Evolutionary conservation across 2,113 vertebrate species (phyloP).

Genomic region (Channa maculata): DNA sequence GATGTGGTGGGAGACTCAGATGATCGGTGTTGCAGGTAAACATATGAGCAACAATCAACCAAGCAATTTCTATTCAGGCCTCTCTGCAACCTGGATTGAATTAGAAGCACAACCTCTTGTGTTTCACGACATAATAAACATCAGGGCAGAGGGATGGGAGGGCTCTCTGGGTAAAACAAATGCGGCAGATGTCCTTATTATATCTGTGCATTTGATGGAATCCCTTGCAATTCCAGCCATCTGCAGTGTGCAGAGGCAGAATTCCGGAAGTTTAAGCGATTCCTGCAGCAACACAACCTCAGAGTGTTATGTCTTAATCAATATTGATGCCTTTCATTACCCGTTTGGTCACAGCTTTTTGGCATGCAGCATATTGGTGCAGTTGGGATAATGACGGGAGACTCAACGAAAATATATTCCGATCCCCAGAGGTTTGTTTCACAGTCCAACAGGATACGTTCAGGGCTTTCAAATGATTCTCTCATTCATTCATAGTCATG

Average conservation of each 20-base stretch:
- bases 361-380: neutral
- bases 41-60: slow-evolving; percentile 18
- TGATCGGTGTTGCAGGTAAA: neutral
- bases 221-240: slow-evolving; percentile 11
- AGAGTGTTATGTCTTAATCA: slow-evolving; percentile 25
- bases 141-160: slow-evolving; percentile 17
- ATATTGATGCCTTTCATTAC: slow-evolving; percentile 32
- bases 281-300: slow-evolving; percentile 4
- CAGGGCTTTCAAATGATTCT: neutral
- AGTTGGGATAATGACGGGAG: neutral
- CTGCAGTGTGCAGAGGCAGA: neutral
- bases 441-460: neutral
- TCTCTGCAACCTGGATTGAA: slow-evolving; percentile 39
- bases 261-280: slow-evolving; percentile 10
- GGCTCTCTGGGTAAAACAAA: slow-evolving; percentile 26
- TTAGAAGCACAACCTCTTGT: slow-evolving; percentile 34
- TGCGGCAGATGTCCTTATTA: slow-evolving; percentile 49
- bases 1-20: neutral
- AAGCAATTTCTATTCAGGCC: neutral
- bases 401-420: neutral
- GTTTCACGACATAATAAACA: slow-evolving; percentile 62
- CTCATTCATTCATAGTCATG: neutral
- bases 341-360: slow-evolving; percentile 21
- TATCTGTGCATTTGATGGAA: slow-evolving; percentile 39
- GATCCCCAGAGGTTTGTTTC: slow-evolving; percentile 3